These are phyloP conservation scores for Drosophila fuyamai DNA, from an alignment of 1,140 invertebrate genomes.

Conservation along the genomic window DNA sequence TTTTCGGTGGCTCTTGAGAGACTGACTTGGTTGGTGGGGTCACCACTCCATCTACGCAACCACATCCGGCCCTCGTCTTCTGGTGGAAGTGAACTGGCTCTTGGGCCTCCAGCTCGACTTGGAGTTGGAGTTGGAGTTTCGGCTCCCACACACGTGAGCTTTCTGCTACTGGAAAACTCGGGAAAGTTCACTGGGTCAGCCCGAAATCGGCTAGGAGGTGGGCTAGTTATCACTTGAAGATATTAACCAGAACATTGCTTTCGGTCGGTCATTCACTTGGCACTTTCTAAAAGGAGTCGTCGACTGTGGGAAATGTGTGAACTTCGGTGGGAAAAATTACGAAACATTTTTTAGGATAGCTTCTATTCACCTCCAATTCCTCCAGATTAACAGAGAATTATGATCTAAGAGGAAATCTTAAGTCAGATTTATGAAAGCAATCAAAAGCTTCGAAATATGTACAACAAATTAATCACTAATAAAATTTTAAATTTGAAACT, in stretches of 20 bases:
- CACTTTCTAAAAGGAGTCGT: slow-evolving; percentile 13
- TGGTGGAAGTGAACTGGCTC: slow-evolving; percentile 9
- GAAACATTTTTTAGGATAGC: no score
- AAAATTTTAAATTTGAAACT: no score
- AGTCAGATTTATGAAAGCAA: no score
- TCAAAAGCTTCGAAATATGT: no score
- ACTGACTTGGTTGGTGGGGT: slow-evolving; percentile 12
- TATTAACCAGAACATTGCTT: slow-evolving; percentile 1
- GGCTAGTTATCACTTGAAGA: slow-evolving; percentile 28
- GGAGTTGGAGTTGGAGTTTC: slow-evolving; percentile 9
- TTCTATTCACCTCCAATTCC: no score
- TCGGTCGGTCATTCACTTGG: slow-evolving; percentile 14
- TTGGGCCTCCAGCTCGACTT: background rate
- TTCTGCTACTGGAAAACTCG: background rate
- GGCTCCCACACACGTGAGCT: slow-evolving; percentile 22
- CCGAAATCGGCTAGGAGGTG: background rate
- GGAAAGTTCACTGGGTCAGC: slow-evolving; percentile 29
- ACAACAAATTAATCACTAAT: no score
- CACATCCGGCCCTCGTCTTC: slow-evolving; percentile 65
- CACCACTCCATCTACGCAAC: slow-evolving; percentile 63
- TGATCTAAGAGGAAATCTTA: no score
- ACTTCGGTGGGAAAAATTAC: background rate
- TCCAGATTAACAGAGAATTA: no score
- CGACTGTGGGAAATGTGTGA: slow-evolving; percentile 17
- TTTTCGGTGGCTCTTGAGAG: slow-evolving; percentile 17